Evolutionary conservation across 2,888 invertebrate genomes (phyloP), one percentile per base, ranked within the genome.

Genomic region (Scaptomyza parva): DNA sequence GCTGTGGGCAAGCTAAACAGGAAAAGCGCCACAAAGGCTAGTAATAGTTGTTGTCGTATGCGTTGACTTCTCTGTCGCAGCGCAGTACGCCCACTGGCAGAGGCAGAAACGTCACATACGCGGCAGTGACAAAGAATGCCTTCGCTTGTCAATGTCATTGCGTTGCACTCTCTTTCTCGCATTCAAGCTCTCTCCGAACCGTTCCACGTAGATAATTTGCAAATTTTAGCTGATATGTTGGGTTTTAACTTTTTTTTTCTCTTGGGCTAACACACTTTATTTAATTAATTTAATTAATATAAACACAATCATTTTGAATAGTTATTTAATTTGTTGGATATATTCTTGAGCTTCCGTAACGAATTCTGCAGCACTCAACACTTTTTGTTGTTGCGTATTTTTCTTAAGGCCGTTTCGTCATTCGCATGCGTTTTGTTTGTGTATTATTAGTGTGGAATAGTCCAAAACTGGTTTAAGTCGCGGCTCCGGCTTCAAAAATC

Each of bases 401-500:
- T 64, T 61, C 64, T 72, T 85, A 81, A 81, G 82, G 85, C 68
- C 76, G 83, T 83, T 88, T 86, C 68, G 71, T 70, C 80, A 80
- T 76, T 76, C 64, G 71, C 70, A 70, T 72, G 66, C 63, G 84
- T 66, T 70, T 63, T 59, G 62, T 60, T 61, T 66, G 54, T 63
- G 37, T 68, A 55, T 75, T 77, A 43, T 69, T 77, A 59, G 63
- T 68, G 52, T 62, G 67, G 50, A 55, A 67, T 63, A 51, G 62
- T 58, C 45, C 26, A 71, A 76, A 85, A 88, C 85, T 58, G 78
- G 85, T 88, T 88, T 76, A 43, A 45, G 62, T 40, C 69, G 59
- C 74, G 72, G 50, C 64, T 74, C 78, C 72, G 72, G 52, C 63
- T 74, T 71, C 70, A 70, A 65, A 77, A 58, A 59, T 66, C 55